Conservation (phyloP, 2,113 vertebrate species). For the Electrona antarctica region DNA sequence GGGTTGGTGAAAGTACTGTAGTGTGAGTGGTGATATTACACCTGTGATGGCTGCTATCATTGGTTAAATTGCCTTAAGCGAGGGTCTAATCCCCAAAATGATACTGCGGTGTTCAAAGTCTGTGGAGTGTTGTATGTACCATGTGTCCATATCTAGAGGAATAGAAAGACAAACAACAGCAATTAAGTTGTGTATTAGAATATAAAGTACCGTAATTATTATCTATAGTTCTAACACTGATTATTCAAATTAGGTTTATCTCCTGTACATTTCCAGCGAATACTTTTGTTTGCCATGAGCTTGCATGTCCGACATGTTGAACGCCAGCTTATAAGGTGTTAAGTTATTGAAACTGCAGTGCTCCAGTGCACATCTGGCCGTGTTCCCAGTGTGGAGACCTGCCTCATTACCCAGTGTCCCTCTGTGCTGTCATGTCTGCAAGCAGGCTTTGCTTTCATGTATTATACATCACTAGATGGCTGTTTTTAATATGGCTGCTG, state of each 20-base stretch:
- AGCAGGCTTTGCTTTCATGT: constrained; percentile 73
- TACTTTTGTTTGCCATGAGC: constrained; percentile 8
- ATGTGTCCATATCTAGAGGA: too few species aligned
- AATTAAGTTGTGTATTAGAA: too few species aligned
- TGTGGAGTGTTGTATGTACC: too few species aligned
- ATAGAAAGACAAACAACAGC: too few species aligned
- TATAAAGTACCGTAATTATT: too few species aligned
- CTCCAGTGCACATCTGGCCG: constrained; percentile 61
- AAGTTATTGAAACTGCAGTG: constrained; percentile 13
- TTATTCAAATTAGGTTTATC: background rate
- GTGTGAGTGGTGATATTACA: too few species aligned
- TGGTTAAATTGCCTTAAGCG: background rate
- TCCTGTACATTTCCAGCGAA: background rate
- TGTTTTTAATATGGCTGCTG: constrained; percentile 66
- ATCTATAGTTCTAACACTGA: too few species aligned
- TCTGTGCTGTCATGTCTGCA: constrained; percentile 72
- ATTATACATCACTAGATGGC: constrained; percentile 75
- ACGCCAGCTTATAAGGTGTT: constrained; percentile 31
- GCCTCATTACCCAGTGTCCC: constrained; percentile 75
- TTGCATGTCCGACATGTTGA: constrained; percentile 7
- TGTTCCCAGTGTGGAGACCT: constrained; percentile 56
- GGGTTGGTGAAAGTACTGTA: too few species aligned
- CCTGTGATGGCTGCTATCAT: background rate
- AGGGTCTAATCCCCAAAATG: background rate
- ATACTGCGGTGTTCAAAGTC: background rate